Percentiles rank a stretch among this genome's conserved stretches.
phyloP scores from a whole-genome alignment of 2,797 vertebrate genomes.

The Acrocephalus scirpaceus region DNA sequence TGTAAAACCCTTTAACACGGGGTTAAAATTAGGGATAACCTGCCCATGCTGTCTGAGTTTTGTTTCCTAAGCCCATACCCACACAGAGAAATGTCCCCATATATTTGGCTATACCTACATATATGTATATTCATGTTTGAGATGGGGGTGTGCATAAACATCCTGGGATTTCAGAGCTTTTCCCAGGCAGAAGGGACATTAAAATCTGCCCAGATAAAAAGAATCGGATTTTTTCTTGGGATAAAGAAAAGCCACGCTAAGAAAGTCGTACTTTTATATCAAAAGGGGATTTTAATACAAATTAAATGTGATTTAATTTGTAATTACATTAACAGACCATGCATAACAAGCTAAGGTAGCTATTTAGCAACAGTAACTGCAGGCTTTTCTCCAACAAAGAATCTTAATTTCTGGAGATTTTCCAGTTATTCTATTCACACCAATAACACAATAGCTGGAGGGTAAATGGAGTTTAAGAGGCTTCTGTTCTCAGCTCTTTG shows the following conservation, averaged over 20 bases:
- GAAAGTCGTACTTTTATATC: not conserved
- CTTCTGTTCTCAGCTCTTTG: not conserved
- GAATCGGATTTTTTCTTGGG: not conserved
- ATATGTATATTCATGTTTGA: rapidly evolving
- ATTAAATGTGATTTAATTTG: conserved; percentile 9
- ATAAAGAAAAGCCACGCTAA: not conserved
- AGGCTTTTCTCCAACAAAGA: conserved; percentile 1
- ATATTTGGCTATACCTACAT: too few species aligned
- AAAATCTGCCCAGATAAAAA: not conserved
- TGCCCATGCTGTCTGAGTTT: not conserved
- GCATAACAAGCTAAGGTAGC: not conserved
- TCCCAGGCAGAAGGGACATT: not conserved
- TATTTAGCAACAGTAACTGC: not conserved
- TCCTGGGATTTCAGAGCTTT: not conserved
- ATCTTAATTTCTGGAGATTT: conserved; percentile 5
- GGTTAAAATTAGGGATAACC: not conserved
- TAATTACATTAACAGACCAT: conserved; percentile 15
- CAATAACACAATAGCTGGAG: not conserved
- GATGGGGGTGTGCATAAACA: not conserved
- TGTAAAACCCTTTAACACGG: not conserved
- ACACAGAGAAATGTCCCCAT: not conserved
- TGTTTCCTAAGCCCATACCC: not conserved
- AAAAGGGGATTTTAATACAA: conserved; percentile 16
- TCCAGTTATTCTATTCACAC: not conserved
- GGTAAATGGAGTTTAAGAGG: not conserved